Evolutionary conservation across 1,140 invertebrate species (phyloP).

Genomic region (Anadara kagoshimensis): DNA sequence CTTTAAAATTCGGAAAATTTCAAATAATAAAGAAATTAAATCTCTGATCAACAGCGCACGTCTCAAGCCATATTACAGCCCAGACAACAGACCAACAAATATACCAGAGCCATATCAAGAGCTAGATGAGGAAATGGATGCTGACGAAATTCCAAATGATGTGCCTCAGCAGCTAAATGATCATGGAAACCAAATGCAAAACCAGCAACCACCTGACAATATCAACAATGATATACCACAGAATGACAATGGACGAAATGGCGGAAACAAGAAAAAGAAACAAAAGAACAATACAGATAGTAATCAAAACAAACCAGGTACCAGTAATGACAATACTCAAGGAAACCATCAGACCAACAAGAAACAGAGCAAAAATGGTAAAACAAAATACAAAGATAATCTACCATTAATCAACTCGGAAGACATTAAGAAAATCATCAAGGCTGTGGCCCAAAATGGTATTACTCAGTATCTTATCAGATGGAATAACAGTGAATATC

Average conservation of each 20-base stretch:
- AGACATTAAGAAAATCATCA: not conserved
- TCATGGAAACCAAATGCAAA: too few relatives aligned
- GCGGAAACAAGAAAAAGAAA: not conserved
- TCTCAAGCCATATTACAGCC: constrained; percentile 9
- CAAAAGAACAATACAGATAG: not conserved
- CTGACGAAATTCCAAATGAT: not conserved
- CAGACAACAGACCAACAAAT: constrained; percentile 3
- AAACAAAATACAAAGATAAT: not conserved
- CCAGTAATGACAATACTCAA: not conserved
- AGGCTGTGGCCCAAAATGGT: not conserved
- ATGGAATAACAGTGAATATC: not conserved
- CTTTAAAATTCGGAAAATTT: constrained; percentile 23
- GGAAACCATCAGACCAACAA: not conserved
- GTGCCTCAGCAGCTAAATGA: too few relatives aligned
- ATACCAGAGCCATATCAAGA: not conserved
- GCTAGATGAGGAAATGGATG: not conserved
- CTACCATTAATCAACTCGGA: not conserved
- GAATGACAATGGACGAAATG: not conserved
- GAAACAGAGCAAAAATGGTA: not conserved
- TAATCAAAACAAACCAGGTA: not conserved
- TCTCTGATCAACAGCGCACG: constrained; percentile 9
- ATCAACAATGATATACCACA: not conserved
- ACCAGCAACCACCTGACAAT: too few relatives aligned
- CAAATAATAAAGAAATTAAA: constrained; percentile 20
- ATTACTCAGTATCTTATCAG: not conserved